A percentile compares a stretch with the other conserved stretches of the same genome.
Conservation (phyloP, 1,140 invertebrate genomes). For the Antheraea pernyi region DNA sequence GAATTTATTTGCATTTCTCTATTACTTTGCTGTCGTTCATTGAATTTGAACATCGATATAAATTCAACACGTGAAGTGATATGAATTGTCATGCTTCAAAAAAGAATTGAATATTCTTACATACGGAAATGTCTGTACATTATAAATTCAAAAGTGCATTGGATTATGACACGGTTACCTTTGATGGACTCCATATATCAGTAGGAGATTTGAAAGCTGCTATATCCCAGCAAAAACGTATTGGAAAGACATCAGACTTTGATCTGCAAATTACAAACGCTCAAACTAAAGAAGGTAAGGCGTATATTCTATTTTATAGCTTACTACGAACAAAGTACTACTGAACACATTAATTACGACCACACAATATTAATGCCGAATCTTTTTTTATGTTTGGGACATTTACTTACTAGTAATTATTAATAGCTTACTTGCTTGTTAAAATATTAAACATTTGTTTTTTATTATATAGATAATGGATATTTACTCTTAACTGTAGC, state of each 20-base stretch:
- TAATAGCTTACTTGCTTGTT: too few relatives aligned
- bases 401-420: too few relatives aligned
- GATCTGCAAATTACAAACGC: constrained; percentile 98
- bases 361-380: too few relatives aligned
- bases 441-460: too few relatives aligned
- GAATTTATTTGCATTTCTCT: background rate
- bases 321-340: too few relatives aligned
- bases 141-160: constrained; percentile 98
- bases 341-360: too few relatives aligned
- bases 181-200: constrained; percentile 97
- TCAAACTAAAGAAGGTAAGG: constrained; percentile 96
- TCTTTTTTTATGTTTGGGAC: too few relatives aligned
- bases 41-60: background rate
- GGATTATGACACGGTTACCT: constrained; percentile 97
- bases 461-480: too few relatives aligned
- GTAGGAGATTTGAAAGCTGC: constrained; percentile 96
- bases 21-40: background rate
- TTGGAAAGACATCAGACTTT: constrained; percentile 96
- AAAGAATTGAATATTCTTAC: constrained; percentile 35
- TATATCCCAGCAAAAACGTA: constrained; percentile 96
- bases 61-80: constrained; percentile 32
- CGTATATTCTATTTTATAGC: too few relatives aligned
- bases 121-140: constrained; percentile 92
- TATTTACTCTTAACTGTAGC: too few relatives aligned
- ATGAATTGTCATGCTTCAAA: constrained; percentile 58